A percentile compares a stretch with the other conserved stretches of the same genome.
These are phyloP conservation scores for Invenusta paracnida DNA, from an alignment of 2,888 invertebrate species.

Conservation along the genomic window DNA sequence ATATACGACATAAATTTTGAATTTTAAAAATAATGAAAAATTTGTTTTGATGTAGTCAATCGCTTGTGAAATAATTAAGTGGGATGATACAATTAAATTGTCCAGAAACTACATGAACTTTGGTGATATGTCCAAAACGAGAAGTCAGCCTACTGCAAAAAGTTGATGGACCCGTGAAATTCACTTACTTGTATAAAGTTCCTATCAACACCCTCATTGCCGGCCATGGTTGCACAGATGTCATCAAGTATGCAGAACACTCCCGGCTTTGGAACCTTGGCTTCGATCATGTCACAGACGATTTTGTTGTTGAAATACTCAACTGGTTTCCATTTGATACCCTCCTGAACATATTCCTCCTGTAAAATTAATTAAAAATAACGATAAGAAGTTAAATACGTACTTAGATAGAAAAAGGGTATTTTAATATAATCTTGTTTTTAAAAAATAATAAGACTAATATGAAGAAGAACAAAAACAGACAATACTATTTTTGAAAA, in stretches of 20 bases:
- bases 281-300: constrained; percentile 69
- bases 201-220: constrained; percentile 67
- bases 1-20: too few species aligned
- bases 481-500: too few species aligned
- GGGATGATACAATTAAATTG: too few species aligned
- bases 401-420: neutral
- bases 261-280: constrained; percentile 65
- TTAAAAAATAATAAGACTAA: neutral
- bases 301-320: constrained; percentile 71
- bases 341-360: constrained; percentile 69
- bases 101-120: too few species aligned
- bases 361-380: constrained; percentile 51
- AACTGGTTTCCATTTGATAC: constrained; percentile 69
- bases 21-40: too few species aligned
- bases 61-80: too few species aligned
- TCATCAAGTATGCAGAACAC: constrained; percentile 69
- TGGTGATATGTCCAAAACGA: too few species aligned
- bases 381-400: constrained; percentile 15
- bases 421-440: neutral
- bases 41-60: too few species aligned
- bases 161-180: too few species aligned
- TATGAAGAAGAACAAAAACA: too few species aligned
- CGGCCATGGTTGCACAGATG: constrained; percentile 69
- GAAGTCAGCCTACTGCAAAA: too few species aligned
- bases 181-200: constrained; percentile 55